Conservation (phyloP, 2,113 vertebrate genomes). For the Poeciliopsis prolifica region DNA sequence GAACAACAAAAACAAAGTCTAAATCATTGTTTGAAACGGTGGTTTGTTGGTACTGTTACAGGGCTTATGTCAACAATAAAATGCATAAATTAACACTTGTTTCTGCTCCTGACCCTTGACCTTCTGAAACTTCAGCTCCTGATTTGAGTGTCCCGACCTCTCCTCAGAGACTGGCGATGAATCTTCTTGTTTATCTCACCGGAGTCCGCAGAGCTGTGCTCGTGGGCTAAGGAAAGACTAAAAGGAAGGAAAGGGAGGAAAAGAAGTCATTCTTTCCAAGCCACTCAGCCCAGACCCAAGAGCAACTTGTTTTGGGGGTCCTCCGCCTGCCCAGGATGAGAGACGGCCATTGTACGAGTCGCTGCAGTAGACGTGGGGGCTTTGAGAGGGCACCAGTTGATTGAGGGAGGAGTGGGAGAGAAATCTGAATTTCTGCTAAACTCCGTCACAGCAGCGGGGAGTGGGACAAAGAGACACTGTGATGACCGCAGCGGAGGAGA, state of each 20-base stretch:
- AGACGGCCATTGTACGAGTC: constrained; percentile 72
- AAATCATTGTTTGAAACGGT: too few species aligned
- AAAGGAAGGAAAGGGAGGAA: constrained; percentile 72
- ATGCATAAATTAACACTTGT: neutral
- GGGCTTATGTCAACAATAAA: neutral
- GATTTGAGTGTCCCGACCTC: constrained; percentile 6
- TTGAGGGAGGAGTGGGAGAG: constrained; percentile 72
- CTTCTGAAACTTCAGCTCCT: constrained; percentile 10
- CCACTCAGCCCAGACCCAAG: constrained; percentile 58
- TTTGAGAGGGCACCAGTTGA: constrained; percentile 49
- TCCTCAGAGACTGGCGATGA: constrained; percentile 41
- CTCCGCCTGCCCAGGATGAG: constrained; percentile 64
- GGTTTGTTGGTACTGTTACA: too few species aligned
- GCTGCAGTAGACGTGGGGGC: constrained; percentile 56
- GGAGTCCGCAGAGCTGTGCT: constrained; percentile 30
- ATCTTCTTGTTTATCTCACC: constrained; percentile 54
- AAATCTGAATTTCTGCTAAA: constrained; percentile 73
- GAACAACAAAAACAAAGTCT: neutral
- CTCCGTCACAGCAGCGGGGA: constrained; percentile 65
- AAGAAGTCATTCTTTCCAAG: constrained; percentile 79
- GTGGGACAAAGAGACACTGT: constrained; percentile 71
- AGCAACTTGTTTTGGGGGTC: constrained; percentile 68
- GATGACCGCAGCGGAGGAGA: constrained; percentile 52
- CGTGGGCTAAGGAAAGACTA: constrained; percentile 45
- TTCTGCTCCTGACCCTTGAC: constrained; percentile 6